Evolutionary conservation across 2,888 invertebrate genomes (phyloP).

Genomic region (Tetragonisca angustula): DNA sequence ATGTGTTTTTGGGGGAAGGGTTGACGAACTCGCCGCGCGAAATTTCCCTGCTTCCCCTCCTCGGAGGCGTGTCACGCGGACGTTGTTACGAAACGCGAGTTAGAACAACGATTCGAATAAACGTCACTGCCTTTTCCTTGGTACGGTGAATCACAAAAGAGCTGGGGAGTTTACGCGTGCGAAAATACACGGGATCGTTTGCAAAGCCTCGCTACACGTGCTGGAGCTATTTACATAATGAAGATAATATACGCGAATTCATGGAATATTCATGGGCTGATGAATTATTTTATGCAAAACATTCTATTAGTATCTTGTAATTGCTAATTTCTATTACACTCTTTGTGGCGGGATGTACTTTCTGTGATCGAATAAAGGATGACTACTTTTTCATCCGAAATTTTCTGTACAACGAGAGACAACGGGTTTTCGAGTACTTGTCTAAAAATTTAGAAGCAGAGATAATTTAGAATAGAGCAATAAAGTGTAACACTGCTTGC

Average conservation of each 20-base stretch:
- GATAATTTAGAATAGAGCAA: no score
- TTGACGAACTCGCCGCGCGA: constrained; percentile 61
- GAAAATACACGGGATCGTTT: background rate
- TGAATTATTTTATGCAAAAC: background rate
- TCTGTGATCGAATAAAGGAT: background rate
- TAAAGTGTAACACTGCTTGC: no score
- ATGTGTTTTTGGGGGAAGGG: constrained; percentile 60
- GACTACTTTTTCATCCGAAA: background rate
- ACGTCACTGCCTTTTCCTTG: constrained; percentile 1
- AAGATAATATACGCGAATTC: background rate
- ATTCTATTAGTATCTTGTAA: constrained; percentile 2
- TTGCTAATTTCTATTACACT: background rate
- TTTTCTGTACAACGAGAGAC: no score
- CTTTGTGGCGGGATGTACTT: background rate
- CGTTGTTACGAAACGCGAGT: constrained; percentile 8
- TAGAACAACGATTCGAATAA: background rate
- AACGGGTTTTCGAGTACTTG: no score
- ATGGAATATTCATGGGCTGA: background rate
- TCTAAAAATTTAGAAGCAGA: no score
- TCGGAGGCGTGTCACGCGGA: constrained; percentile 10
- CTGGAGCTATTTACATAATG: background rate
- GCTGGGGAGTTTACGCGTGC: background rate
- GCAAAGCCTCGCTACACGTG: background rate
- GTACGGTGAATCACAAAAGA: background rate
- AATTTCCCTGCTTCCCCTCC: constrained; percentile 33